phyloP scores from a whole-genome alignment of 2,797 vertebrate genomes.

The Thunnus albacares region DNA sequence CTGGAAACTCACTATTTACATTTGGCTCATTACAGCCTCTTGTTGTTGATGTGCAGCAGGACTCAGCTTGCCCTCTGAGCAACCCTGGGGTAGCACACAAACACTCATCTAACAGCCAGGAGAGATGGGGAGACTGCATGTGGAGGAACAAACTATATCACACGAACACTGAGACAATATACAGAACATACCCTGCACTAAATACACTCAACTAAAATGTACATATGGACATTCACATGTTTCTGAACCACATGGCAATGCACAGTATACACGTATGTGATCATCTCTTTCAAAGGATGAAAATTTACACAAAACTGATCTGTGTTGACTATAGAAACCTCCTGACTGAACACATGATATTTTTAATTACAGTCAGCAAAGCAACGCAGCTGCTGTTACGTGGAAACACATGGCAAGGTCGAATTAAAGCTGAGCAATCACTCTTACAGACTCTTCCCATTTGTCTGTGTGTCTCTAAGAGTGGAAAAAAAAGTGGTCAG shows the following conservation, averaged over 20 bases:
- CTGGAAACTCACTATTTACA: conserved; percentile 81
- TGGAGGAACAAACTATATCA: conserved; percentile 26
- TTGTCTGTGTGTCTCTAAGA: conserved; percentile 12
- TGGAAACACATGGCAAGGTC: conserved; percentile 61
- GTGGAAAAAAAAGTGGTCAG: conserved; percentile 28
- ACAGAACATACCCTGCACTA: background rate
- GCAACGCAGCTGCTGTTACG: conserved; percentile 47
- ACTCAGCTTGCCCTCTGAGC: conserved; percentile 75
- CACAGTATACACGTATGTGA: conserved; percentile 8
- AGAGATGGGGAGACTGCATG: conserved; percentile 21
- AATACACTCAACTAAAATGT: background rate
- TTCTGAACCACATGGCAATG: background rate
- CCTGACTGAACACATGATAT: conserved; percentile 48
- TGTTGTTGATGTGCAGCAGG: conserved; percentile 79
- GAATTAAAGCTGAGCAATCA: conserved; percentile 57
- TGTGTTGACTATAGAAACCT: conserved; percentile 42
- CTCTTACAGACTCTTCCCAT: conserved; percentile 13
- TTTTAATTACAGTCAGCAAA: conserved; percentile 59
- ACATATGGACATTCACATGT: background rate
- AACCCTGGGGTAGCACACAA: conserved; percentile 76
- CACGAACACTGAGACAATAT: conserved; percentile 12
- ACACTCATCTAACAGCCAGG: conserved; percentile 66
- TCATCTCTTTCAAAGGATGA: conserved; percentile 20
- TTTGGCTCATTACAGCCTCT: conserved; percentile 78
- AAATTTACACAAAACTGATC: conserved; percentile 38